These are phyloP conservation scores for Nephrotoma guestfalica DNA, from an alignment of 2,888 invertebrate species.

Conservation along the genomic window DNA sequence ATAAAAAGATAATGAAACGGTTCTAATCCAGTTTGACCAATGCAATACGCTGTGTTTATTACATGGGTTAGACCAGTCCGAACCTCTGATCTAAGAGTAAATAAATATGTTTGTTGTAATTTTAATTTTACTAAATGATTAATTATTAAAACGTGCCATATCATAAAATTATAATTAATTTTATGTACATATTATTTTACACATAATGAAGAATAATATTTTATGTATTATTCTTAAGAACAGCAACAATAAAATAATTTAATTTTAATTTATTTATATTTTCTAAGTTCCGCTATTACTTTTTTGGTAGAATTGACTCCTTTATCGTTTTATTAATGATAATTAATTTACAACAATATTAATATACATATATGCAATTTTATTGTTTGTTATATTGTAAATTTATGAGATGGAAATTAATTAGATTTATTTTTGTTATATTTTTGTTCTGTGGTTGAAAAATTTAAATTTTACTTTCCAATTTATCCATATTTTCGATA, in stretches of 20 bases:
- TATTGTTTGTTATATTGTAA: neutral
- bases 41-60: no score
- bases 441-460: neutral
- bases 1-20: no score
- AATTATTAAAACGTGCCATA: neutral
- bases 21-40: no score
- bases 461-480: neutral
- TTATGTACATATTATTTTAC: neutral
- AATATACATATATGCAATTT: neutral
- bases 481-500: neutral
- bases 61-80: no score
- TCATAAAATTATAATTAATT: neutral
- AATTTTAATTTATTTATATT: neutral
- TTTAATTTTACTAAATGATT: neutral
- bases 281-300: neutral
- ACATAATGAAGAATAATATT: neutral
- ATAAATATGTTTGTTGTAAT: neutral
- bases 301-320: neutral
- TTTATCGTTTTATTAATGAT: neutral
- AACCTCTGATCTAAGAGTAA: neutral
- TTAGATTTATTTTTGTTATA: neutral
- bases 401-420: neutral
- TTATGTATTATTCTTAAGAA: neutral
- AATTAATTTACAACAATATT: neutral
- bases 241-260: neutral